phyloP scores from a whole-genome alignment of 2,888 invertebrate species.

The Harpalus rubripes region DNA sequence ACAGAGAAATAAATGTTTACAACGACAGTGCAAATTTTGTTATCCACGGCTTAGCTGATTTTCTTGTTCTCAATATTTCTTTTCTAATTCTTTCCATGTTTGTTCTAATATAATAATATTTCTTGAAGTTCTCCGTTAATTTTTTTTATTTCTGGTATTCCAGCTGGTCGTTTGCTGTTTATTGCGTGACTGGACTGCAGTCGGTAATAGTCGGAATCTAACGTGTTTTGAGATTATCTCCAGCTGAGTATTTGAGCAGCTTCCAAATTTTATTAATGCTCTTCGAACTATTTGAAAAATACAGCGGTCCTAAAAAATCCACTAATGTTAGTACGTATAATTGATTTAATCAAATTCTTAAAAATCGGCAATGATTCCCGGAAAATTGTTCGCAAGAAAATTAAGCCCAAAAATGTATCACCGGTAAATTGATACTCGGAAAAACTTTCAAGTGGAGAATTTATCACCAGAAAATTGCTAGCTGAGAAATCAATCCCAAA shows the following conservation, averaged over 20 bases:
- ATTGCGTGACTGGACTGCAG: background rate
- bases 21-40: too few relatives aligned
- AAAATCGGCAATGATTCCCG: too few relatives aligned
- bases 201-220: background rate
- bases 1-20: too few relatives aligned
- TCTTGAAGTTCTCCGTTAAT: constrained; percentile 5
- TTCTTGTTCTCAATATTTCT: background rate
- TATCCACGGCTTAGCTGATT: too few relatives aligned
- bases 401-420: too few relatives aligned
- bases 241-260: constrained; percentile 12
- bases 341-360: too few relatives aligned
- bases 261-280: constrained; percentile 39
- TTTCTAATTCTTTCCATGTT: background rate
- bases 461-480: too few relatives aligned
- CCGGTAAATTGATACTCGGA: too few relatives aligned
- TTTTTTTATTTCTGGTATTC: constrained; percentile 9
- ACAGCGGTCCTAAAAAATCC: constrained; percentile 23
- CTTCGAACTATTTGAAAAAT: background rate
- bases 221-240: constrained; percentile 17
- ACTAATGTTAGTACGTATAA: background rate
- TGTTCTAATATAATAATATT: background rate
- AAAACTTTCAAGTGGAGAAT: too few relatives aligned
- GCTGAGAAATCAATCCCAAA: too few relatives aligned
- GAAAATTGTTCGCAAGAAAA: too few relatives aligned
- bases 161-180: background rate